These are phyloP conservation scores for Mellilla xanthometata DNA, from an alignment of 2,888 invertebrate genomes.

Conservation along the genomic window DNA sequence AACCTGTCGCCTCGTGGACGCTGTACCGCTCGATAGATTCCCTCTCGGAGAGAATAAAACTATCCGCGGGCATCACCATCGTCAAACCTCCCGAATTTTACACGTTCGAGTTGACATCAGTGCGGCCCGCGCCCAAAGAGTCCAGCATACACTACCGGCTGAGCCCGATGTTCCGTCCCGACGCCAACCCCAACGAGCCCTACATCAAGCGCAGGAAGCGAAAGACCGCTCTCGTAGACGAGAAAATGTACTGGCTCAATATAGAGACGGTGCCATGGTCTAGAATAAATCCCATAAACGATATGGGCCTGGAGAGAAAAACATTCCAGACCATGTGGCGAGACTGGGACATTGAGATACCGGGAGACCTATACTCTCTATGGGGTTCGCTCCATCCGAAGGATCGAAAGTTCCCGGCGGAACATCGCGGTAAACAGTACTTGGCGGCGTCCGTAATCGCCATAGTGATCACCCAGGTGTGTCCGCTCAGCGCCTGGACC, in stretches of 20 bases:
- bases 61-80: constrained; percentile 38
- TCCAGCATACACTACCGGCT: constrained; percentile 66
- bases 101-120: constrained; percentile 81
- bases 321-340: constrained; percentile 79
- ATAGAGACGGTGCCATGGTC: constrained; percentile 70
- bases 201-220: constrained; percentile 54
- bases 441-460: constrained; percentile 83
- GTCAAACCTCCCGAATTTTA: constrained; percentile 76
- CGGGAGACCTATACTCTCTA: constrained; percentile 85
- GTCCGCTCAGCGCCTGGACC: constrained; percentile 85
- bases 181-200: constrained; percentile 63
- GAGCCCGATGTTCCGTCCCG: constrained; percentile 68
- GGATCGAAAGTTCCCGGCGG: constrained; percentile 77
- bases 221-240: constrained; percentile 58
- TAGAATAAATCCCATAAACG: constrained; percentile 58
- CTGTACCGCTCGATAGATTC: constrained; percentile 62
- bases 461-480: constrained; percentile 82
- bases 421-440: constrained; percentile 84
- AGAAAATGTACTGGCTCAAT: constrained; percentile 77
- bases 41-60: constrained; percentile 54
- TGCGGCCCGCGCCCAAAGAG: constrained; percentile 76
- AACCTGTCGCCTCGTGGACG: constrained; percentile 70
- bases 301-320: constrained; percentile 58
- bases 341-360: constrained; percentile 86
- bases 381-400: constrained; percentile 86